These are phyloP conservation scores for Zaprionus capensis DNA, from an alignment of 1,140 invertebrate species.

Conservation along the genomic window DNA sequence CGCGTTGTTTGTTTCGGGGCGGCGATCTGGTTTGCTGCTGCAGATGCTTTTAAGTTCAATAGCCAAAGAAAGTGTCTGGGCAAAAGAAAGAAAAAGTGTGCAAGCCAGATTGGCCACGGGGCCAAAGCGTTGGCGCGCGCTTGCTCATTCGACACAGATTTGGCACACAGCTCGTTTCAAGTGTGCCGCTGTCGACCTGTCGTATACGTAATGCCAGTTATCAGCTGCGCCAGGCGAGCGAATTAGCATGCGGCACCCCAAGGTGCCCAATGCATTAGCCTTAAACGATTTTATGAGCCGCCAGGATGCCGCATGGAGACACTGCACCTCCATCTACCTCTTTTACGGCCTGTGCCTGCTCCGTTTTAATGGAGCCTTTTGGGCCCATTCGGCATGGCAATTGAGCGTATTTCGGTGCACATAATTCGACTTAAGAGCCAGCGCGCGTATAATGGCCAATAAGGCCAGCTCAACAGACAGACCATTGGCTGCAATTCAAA, in stretches of 20 bases:
- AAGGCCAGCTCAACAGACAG: constrained; percentile 50
- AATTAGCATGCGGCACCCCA: constrained; percentile 37
- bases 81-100: constrained; percentile 80
- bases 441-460: constrained; percentile 64
- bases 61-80: constrained; percentile 76
- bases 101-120: constrained; percentile 33
- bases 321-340: too few species aligned
- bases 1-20: constrained; percentile 9
- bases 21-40: constrained; percentile 22
- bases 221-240: constrained; percentile 36
- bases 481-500: constrained; percentile 53
- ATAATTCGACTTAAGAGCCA: constrained; percentile 59
- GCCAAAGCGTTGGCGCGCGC: constrained; percentile 5
- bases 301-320: constrained; percentile 26
- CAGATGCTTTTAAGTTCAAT: constrained; percentile 77
- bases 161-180: constrained; percentile 10
- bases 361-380: constrained; percentile 32
- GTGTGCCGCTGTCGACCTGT: constrained; percentile 18
- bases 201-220: constrained; percentile 74
- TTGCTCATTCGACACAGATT: constrained; percentile 49
- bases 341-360: not conserved
- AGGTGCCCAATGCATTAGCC: constrained; percentile 37
- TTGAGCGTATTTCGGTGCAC: constrained; percentile 48
- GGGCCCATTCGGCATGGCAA: constrained; percentile 56
- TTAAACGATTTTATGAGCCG: constrained; percentile 25